These are phyloP conservation scores for cattle (Bos taurus) DNA, from an alignment of 2,113 vertebrate species.

Conservation along the genomic window DNA sequence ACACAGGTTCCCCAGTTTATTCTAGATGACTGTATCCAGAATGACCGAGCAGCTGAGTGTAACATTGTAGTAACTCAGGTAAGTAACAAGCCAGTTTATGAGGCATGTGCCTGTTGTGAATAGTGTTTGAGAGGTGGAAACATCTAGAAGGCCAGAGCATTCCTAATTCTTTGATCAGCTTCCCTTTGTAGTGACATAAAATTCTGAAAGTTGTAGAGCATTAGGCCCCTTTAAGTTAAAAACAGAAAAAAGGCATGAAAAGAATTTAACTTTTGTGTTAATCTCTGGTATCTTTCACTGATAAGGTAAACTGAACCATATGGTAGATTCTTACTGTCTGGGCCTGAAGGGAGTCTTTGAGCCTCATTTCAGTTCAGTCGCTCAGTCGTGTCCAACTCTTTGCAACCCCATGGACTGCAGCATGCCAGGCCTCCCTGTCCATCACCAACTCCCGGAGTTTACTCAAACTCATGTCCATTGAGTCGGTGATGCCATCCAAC, in stretches of 20 bases:
- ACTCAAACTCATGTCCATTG: neutral
- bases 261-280: neutral
- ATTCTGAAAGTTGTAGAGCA: neutral
- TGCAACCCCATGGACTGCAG: neutral
- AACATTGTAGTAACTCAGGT: conserved; percentile 99
- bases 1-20: conserved; percentile 98
- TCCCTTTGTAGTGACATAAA: neutral
- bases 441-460: neutral
- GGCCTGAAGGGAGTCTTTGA: neutral
- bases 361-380: neutral
- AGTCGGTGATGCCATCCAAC: neutral
- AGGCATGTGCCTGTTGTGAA: neutral
- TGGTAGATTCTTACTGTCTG: neutral
- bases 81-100: conserved; percentile 10
- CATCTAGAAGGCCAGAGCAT: neutral
- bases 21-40: conserved; percentile 89
- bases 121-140: neutral
- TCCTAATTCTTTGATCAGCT: neutral
- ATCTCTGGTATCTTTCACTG: neutral
- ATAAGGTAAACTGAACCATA: neutral
- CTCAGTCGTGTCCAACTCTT: neutral
- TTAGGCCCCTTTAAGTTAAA: neutral
- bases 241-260: neutral
- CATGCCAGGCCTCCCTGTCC: neutral
- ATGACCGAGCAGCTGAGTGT: conserved; percentile 86